Conservation (phyloP, 2,113 vertebrate species). For the Phaetusa simplex region DNA sequence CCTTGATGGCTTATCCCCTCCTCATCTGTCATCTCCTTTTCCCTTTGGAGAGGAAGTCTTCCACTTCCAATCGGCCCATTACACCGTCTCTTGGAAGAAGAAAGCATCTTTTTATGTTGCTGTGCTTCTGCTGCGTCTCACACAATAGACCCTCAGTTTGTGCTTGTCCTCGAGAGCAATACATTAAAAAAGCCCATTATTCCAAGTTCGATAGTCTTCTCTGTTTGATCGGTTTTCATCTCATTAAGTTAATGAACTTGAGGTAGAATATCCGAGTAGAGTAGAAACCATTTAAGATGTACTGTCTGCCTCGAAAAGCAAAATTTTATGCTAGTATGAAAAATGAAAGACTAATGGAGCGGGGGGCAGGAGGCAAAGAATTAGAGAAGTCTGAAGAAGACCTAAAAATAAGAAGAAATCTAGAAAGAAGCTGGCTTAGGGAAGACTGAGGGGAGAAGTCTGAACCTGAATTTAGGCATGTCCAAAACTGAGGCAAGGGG, state of each 20-base stretch:
- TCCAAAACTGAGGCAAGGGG: neutral
- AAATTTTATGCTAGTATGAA: neutral
- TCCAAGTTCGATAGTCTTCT: conserved; percentile 16
- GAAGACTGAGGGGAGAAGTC: neutral
- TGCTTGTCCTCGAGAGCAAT: conserved; percentile 7
- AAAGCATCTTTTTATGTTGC: conserved; percentile 48
- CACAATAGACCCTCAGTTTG: conserved; percentile 31
- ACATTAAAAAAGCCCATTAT: conserved; percentile 57
- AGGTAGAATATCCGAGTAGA: neutral
- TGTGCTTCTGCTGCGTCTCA: neutral
- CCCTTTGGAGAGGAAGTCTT: conserved; percentile 26
- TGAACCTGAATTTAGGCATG: too few species aligned
- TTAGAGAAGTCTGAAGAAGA: neutral
- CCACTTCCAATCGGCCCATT: conserved; percentile 1
- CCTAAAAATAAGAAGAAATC: neutral
- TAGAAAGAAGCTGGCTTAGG: neutral
- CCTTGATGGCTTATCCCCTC: neutral
- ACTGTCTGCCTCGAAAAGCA: neutral
- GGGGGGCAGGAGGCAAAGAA: neutral
- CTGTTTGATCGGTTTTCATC: conserved; percentile 5
- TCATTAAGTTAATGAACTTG: conserved; percentile 49
- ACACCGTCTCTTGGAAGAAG: conserved; percentile 28
- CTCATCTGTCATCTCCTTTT: conserved; percentile 30
- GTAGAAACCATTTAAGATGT: neutral
- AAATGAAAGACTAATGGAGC: neutral